Evolutionary conservation across 2,888 invertebrate species (phyloP).

Genomic region (Chironomus riparius): DNA sequence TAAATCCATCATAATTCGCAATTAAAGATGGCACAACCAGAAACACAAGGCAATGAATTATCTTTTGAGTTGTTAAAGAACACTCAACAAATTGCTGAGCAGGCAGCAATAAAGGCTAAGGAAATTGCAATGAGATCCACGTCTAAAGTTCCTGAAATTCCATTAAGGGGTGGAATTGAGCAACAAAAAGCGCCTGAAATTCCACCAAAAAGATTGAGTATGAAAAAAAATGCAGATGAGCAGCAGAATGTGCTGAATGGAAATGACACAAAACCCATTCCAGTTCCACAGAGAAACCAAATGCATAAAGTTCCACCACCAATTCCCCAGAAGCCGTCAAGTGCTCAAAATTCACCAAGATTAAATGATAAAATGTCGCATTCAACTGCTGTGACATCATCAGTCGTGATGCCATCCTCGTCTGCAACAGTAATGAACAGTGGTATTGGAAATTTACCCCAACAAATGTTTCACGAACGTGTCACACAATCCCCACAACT

Average conservation of each 20-base stretch:
- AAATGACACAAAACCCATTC: background rate
- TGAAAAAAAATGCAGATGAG: constrained; percentile 34
- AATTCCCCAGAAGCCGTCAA: constrained; percentile 38
- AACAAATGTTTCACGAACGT: constrained; percentile 28
- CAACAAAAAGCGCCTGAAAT: constrained; percentile 39
- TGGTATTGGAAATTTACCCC: constrained; percentile 29
- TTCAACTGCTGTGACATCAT: background rate
- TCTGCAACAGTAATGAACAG: background rate
- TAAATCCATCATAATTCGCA: background rate
- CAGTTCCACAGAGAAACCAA: constrained; percentile 22
- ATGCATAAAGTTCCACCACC: constrained; percentile 35
- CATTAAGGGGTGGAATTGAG: constrained; percentile 36
- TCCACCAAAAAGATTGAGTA: constrained; percentile 41
- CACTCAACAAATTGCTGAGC: constrained; percentile 41
- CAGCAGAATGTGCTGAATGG: background rate
- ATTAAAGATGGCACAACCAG: constrained; percentile 32
- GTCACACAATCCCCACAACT: constrained; percentile 29
- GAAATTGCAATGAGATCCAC: constrained; percentile 36
- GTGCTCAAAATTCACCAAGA: constrained; percentile 40
- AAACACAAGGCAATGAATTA: constrained; percentile 34
- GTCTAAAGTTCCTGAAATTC: constrained; percentile 40
- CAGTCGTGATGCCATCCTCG: background rate
- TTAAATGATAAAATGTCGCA: constrained; percentile 35
- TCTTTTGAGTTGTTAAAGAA: constrained; percentile 40
- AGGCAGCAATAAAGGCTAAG: constrained; percentile 41